Conservation (phyloP, 1,140 invertebrate genomes). For the Reticulitermes speratus region DNA sequence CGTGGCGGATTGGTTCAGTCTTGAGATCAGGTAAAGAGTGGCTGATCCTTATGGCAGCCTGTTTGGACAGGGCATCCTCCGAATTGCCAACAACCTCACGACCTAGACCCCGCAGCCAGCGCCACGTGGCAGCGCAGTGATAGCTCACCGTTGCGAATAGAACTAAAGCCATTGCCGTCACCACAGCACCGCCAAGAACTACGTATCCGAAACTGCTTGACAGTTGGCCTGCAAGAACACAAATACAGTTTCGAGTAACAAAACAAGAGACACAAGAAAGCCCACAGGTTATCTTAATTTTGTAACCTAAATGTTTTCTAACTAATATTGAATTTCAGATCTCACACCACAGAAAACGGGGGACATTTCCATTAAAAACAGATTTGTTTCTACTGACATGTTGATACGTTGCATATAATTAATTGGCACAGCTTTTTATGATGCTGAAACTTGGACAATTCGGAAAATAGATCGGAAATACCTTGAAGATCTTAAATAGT, state of each 20-base stretch:
- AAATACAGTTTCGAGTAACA: background rate
- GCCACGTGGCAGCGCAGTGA: slow-evolving; percentile 68
- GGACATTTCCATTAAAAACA: no score
- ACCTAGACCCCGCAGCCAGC: slow-evolving; percentile 61
- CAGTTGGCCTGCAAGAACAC: background rate
- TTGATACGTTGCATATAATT: no score
- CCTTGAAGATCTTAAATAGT: no score
- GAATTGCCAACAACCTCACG: slow-evolving; percentile 43
- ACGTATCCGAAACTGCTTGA: slow-evolving; percentile 7
- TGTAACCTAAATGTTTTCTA: no score
- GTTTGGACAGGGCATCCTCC: slow-evolving; percentile 59
- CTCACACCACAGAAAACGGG: no score
- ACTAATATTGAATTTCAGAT: no score
- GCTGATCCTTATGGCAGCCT: slow-evolving; percentile 69
- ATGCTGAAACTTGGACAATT: no score
- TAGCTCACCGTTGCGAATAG: slow-evolving; percentile 66
- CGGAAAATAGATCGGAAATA: no score
- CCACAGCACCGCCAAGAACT: slow-evolving; percentile 43
- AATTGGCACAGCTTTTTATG: no score
- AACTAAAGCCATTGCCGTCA: slow-evolving; percentile 63
- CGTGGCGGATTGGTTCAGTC: slow-evolving; percentile 65
- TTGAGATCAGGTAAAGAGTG: slow-evolving; percentile 73
- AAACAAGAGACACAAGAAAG: no score
- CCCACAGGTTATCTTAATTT: no score
- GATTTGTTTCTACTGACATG: no score